Percentiles rank a stretch among this genome's conserved stretches.
Evolutionary conservation across 2,797 vertebrate species (phyloP).

Genomic region (Mus spretus): DNA sequence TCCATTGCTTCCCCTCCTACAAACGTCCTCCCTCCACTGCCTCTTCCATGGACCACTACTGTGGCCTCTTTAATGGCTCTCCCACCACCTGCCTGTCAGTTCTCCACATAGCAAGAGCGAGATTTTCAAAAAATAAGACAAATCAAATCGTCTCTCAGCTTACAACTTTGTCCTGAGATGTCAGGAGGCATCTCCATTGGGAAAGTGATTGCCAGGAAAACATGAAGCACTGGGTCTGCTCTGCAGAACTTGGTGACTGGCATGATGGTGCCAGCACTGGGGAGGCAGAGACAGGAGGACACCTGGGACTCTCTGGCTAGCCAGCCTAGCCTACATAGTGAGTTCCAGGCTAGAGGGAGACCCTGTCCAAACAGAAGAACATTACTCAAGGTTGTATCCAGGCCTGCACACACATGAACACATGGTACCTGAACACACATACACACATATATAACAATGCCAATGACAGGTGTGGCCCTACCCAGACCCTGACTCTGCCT

Average conservation of each 20-base stretch:
- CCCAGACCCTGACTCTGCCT: fast-evolving
- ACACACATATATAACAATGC: neutral
- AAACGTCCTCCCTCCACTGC: fast-evolving
- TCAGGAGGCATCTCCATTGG: neutral
- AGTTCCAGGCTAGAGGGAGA: neutral
- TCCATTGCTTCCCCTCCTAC: neutral
- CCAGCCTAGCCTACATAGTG: neutral
- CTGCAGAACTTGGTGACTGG: neutral
- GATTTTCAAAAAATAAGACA: neutral
- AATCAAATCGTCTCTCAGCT: neutral
- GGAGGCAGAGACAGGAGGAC: neutral
- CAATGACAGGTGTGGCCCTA: neutral
- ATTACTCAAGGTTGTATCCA: neutral
- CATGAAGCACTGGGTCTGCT: neutral
- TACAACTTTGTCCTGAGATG: neutral
- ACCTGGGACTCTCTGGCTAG: neutral
- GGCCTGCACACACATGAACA: neutral
- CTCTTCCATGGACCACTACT: neutral
- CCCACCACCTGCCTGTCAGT: neutral
- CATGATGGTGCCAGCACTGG: neutral
- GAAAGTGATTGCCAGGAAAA: neutral
- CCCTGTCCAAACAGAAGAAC: neutral
- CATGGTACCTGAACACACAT: neutral
- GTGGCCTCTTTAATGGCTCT: neutral
- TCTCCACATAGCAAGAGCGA: neutral